Evolutionary conservation across 1,140 invertebrate genomes (phyloP).

Genomic region (Macrosteles quadrilineatus): DNA sequence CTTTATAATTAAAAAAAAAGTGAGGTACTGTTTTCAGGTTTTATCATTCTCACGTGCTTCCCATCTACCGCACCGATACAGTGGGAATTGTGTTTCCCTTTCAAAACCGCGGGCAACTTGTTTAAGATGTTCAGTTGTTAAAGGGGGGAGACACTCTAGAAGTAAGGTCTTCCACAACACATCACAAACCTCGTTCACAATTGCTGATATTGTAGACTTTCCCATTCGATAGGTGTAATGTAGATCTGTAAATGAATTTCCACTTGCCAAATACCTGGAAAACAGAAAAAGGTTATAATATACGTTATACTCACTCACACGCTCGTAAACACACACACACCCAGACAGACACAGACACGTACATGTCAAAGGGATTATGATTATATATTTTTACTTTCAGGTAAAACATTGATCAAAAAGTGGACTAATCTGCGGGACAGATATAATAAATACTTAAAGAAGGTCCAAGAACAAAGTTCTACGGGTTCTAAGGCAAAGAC

Average conservation of each 20-base stretch:
- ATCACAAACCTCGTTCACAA: slow-evolving; percentile 30
- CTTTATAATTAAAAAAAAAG: slow-evolving; percentile 7
- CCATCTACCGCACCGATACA: slow-evolving; percentile 21
- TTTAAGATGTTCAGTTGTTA: background rate
- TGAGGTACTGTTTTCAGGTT: background rate
- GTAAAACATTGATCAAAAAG: background rate
- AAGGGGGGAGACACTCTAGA: slow-evolving; percentile 26
- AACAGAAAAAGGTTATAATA: slow-evolving; percentile 33
- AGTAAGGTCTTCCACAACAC: slow-evolving; percentile 18
- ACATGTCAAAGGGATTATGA: too few species aligned
- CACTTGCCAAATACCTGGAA: slow-evolving; percentile 42
- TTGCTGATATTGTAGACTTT: slow-evolving; percentile 15
- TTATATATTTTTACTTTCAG: background rate
- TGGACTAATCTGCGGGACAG: background rate
- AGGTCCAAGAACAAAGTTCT: background rate
- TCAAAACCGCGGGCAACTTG: background rate
- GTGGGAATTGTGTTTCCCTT: background rate
- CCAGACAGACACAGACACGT: too few species aligned
- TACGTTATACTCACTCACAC: too few species aligned
- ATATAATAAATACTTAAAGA: background rate
- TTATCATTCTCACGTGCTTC: slow-evolving; percentile 28
- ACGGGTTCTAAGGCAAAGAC: background rate
- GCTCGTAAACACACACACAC: too few species aligned
- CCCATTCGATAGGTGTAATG: slow-evolving; percentile 28
- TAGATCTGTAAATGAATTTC: slow-evolving; percentile 29